Conservation (phyloP, 2,888 invertebrate genomes). For the Lithophane semibrunnea region DNA sequence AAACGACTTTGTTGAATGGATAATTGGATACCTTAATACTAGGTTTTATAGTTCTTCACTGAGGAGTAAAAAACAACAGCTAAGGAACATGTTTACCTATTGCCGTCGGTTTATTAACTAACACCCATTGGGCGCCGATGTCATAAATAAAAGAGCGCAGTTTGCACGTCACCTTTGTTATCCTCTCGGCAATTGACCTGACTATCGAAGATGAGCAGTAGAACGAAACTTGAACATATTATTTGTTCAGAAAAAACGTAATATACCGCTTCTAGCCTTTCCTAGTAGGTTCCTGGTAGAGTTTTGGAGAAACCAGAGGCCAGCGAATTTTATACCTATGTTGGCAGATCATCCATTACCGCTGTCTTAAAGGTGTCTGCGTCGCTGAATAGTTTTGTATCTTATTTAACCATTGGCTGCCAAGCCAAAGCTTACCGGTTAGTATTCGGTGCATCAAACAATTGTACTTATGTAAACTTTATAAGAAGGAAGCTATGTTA, state of each 20-base stretch:
- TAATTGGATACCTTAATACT: background rate
- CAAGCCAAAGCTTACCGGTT: background rate
- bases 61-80: background rate
- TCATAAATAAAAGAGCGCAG: background rate
- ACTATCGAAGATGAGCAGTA: background rate
- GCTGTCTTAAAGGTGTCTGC: background rate
- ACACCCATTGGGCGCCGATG: background rate
- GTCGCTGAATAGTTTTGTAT: background rate
- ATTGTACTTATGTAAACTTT: background rate
- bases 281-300: background rate
- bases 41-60: background rate
- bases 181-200: conserved; percentile 6
- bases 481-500: background rate
- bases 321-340: background rate
- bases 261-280: background rate
- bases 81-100: background rate
- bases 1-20: conserved; percentile 32
- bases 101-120: background rate
- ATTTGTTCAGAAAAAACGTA: background rate
- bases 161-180: conserved; percentile 16
- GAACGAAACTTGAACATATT: background rate
- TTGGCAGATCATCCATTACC: background rate
- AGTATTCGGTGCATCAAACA: background rate
- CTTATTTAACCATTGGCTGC: background rate
- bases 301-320: background rate